These are phyloP conservation scores for Drosophila seguyi DNA, from an alignment of 1,140 invertebrate species.

Conservation along the genomic window DNA sequence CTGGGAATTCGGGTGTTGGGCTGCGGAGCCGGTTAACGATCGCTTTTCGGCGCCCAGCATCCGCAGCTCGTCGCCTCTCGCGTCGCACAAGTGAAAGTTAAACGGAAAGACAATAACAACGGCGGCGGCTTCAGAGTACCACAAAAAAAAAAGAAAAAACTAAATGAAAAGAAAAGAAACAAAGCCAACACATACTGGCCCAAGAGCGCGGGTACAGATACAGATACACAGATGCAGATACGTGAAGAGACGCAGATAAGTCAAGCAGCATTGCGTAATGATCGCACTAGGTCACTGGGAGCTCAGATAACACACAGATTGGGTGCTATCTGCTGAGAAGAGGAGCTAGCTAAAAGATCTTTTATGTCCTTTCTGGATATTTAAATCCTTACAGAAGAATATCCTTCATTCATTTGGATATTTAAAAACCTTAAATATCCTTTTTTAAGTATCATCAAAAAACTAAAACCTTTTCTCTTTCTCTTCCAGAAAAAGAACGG, in stretches of 20 bases:
- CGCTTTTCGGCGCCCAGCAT: constrained; percentile 34
- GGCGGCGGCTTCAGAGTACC: constrained; percentile 35
- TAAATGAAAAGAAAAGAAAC: constrained; percentile 33
- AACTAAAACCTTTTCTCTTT: not conserved
- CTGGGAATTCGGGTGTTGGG: constrained; percentile 56
- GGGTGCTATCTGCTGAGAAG: too few relatives aligned
- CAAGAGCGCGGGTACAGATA: constrained; percentile 42
- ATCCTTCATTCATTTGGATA: too few relatives aligned
- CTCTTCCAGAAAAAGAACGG: constrained; percentile 66
- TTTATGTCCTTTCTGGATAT: not conserved
- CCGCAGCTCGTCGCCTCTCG: constrained; percentile 34
- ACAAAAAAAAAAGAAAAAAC: constrained; percentile 17
- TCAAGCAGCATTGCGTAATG: constrained; percentile 49
- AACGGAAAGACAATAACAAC: constrained; percentile 48
- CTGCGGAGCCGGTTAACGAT: constrained; percentile 65
- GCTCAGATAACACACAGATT: not conserved
- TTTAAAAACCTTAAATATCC: too few relatives aligned
- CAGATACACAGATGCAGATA: constrained; percentile 9
- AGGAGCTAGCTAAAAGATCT: not conserved
- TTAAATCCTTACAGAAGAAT: too few relatives aligned
- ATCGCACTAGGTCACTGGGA: constrained; percentile 11
- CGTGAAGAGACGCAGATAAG: constrained; percentile 10
- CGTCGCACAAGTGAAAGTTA: constrained; percentile 72
- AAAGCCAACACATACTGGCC: constrained; percentile 33
- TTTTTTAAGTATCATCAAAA: too few relatives aligned